phyloP scores from a whole-genome alignment of 2,888 invertebrate genomes.

The Operophtera brumata region DNA sequence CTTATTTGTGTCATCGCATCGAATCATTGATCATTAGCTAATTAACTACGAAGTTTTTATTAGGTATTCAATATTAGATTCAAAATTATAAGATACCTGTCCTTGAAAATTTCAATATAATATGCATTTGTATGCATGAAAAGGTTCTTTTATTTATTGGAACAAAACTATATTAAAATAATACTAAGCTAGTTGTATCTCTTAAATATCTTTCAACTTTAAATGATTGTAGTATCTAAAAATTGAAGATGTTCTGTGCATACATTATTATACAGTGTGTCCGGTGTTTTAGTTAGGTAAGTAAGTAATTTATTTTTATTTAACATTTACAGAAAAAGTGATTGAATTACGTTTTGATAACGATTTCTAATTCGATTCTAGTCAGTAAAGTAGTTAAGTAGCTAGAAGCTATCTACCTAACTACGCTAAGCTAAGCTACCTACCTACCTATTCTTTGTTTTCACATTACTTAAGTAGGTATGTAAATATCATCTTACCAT shows the following conservation, averaged over 20 bases:
- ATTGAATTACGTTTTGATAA: slow-evolving; percentile 41
- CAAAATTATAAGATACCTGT: no score
- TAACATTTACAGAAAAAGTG: slow-evolving; percentile 57
- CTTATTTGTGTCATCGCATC: slow-evolving; percentile 26
- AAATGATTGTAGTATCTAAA: slow-evolving; percentile 9
- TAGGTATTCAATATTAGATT: no score
- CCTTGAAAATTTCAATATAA: background rate
- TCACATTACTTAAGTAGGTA: no score
- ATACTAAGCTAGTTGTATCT: no score
- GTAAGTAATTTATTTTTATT: slow-evolving; percentile 66
- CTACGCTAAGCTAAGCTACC: no score
- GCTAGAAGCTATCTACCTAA: background rate
- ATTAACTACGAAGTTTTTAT: background rate
- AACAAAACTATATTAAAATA: no score
- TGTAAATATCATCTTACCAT: background rate
- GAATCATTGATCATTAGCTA: slow-evolving; percentile 17
- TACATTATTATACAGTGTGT: slow-evolving; percentile 51
- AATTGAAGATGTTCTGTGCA: slow-evolving; percentile 6
- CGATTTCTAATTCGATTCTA: slow-evolving; percentile 40
- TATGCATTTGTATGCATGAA: no score
- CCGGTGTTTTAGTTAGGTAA: slow-evolving; percentile 61
- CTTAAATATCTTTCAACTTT: no score
- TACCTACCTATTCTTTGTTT: no score
- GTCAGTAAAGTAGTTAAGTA: no score
- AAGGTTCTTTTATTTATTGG: no score